phyloP scores from a whole-genome alignment of 2,797 vertebrate species.

The Nannoperca obscura region DNA sequence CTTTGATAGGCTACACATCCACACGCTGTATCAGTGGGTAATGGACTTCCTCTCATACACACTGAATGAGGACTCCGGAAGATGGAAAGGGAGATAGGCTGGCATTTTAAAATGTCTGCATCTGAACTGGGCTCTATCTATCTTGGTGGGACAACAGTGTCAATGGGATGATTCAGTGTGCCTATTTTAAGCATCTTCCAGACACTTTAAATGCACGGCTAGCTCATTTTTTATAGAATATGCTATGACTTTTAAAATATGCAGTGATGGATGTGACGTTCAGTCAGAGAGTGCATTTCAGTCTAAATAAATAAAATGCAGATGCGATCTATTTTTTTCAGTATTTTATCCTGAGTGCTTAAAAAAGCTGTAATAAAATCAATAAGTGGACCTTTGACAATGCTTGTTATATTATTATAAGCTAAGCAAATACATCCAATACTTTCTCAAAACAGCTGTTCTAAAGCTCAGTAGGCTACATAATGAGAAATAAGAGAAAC shows the following conservation, averaged over 20 bases:
- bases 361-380: constrained; percentile 70
- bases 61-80: constrained; percentile 55
- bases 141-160: constrained; percentile 60
- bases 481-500: constrained; percentile 68
- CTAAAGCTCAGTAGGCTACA: constrained; percentile 63
- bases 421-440: constrained; percentile 70
- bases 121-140: constrained; percentile 45
- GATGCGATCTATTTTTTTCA: constrained; percentile 57
- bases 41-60: constrained; percentile 65
- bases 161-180: constrained; percentile 64
- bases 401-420: constrained; percentile 75
- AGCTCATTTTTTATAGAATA: constrained; percentile 62
- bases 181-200: constrained; percentile 62
- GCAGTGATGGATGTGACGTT: constrained; percentile 74
- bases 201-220: constrained; percentile 59
- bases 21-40: constrained; percentile 56
- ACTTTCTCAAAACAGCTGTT: constrained; percentile 49
- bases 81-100: constrained; percentile 63
- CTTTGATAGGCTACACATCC: constrained; percentile 70
- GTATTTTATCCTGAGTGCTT: constrained; percentile 58
- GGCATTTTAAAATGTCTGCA: constrained; percentile 72
- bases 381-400: constrained; percentile 73
- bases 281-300: constrained; percentile 56
- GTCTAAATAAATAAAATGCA: constrained; percentile 72
- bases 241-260: constrained; percentile 73